Conservation (phyloP, 2,113 vertebrate genomes). For the Labrus mixtus region DNA sequence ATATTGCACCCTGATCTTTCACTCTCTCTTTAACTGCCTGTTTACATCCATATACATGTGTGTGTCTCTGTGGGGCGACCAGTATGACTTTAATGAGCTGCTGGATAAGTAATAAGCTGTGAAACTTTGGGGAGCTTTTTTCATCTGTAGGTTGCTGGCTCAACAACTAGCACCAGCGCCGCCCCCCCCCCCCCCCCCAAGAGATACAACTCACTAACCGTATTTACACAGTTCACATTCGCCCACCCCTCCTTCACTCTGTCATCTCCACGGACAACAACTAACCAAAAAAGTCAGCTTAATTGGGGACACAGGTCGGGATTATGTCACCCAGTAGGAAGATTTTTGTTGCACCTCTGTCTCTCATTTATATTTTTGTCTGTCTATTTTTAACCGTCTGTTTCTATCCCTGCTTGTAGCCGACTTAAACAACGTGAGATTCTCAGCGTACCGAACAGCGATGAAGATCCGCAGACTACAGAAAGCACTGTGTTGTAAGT, state of each 20-base stretch:
- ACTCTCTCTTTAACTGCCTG: background rate
- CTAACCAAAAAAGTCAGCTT: slow-evolving; percentile 29
- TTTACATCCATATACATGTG: slow-evolving; percentile 28
- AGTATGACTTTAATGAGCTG: slow-evolving; percentile 60
- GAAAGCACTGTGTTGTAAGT: slow-evolving; percentile 95
- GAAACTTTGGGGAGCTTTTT: slow-evolving; percentile 62
- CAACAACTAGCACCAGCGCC: slow-evolving; percentile 61
- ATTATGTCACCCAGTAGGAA: slow-evolving; percentile 28
- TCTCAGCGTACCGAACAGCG: slow-evolving; percentile 97
- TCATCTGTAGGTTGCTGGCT: slow-evolving; percentile 57
- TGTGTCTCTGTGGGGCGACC: slow-evolving; percentile 16
- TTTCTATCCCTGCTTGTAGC: slow-evolving; percentile 77
- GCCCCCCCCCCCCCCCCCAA: too few species aligned
- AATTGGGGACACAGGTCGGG: slow-evolving; percentile 14
- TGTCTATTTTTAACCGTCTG: slow-evolving; percentile 23
- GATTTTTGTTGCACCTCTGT: slow-evolving; percentile 33
- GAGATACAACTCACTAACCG: slow-evolving; percentile 62
- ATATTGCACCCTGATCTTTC: slow-evolving; percentile 20
- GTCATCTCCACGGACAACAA: slow-evolving; percentile 37
- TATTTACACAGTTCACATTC: slow-evolving; percentile 59
- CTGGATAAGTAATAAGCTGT: slow-evolving; percentile 66
- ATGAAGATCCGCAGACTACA: slow-evolving; percentile 98
- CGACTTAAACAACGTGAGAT: slow-evolving; percentile 97
- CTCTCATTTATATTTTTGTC: slow-evolving; percentile 26
- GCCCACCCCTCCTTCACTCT: slow-evolving; percentile 1